Evolutionary conservation across 2,888 invertebrate species (phyloP).

Genomic region (Volucella inanis): DNA sequence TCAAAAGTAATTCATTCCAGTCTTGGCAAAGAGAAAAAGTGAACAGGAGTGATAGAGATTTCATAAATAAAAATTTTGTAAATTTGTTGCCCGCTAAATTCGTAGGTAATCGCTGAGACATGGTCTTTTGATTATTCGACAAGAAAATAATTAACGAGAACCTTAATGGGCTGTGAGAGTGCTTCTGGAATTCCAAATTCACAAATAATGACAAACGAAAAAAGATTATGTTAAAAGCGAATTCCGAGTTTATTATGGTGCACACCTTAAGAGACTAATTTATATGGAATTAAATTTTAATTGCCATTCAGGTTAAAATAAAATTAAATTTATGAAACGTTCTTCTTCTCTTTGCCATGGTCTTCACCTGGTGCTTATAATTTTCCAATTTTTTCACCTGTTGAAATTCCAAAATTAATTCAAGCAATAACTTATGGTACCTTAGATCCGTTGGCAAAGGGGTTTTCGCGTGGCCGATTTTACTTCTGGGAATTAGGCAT

Average conservation of each 20-base stretch:
- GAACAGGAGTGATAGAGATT: neutral
- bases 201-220: constrained; percentile 8
- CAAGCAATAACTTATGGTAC: neutral
- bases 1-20: constrained; percentile 10
- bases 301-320: constrained; percentile 10
- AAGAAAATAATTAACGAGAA: constrained; percentile 34
- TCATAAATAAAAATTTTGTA: constrained; percentile 31
- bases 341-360: neutral
- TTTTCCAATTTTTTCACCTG: constrained; percentile 18
- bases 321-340: constrained; percentile 14
- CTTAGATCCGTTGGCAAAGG: neutral
- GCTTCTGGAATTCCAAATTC: constrained; percentile 10
- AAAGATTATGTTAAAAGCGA: constrained; percentile 27
- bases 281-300: constrained; percentile 39
- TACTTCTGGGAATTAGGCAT: too few relatives aligned
- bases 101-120: neutral
- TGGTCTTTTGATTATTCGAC: constrained; percentile 7
- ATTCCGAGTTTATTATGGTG: constrained; percentile 33
- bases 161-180: constrained; percentile 27
- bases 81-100: constrained; percentile 3
- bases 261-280: constrained; percentile 26
- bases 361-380: constrained; percentile 10
- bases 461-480: neutral
- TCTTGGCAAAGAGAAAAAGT: neutral
- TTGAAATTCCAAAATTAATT: constrained; percentile 21